Conservation (phyloP, 1,140 invertebrate species). For the Kradibia gibbosae region DNA sequence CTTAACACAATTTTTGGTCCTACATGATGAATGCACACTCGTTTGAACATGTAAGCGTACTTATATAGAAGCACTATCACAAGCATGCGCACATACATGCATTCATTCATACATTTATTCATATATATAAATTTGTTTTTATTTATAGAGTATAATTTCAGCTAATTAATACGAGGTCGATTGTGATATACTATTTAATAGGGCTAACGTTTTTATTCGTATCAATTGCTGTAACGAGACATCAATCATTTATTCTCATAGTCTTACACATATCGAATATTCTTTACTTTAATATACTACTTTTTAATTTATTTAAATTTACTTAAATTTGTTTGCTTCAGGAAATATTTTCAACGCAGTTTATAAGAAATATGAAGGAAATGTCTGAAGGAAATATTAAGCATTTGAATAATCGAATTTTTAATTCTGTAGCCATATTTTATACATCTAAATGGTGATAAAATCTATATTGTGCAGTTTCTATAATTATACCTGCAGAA, state of each 20-base stretch:
- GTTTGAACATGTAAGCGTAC: background rate
- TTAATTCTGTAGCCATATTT: conserved; percentile 18
- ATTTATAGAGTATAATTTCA: background rate
- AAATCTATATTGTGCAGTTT: background rate
- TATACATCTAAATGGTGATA: background rate
- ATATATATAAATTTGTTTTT: background rate
- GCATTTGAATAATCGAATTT: background rate
- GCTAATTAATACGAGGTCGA: background rate
- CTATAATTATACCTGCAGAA: too few species aligned
- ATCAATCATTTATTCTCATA: background rate
- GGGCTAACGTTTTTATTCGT: background rate
- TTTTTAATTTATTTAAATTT: too few species aligned
- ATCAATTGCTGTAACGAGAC: background rate
- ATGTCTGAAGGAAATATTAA: background rate
- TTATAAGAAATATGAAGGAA: background rate
- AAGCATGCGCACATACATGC: background rate
- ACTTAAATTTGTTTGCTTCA: background rate
- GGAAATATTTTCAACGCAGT: conserved; percentile 1
- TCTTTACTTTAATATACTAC: too few species aligned
- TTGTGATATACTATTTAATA: background rate
- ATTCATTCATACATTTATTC: background rate
- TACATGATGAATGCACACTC: background rate
- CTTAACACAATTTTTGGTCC: background rate
- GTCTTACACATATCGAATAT: conserved; percentile 13
- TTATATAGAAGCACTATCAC: background rate